Base-by-base conservation (phyloP, 2,888 invertebrate genomes). In the Nomada fabriciana region DNA sequence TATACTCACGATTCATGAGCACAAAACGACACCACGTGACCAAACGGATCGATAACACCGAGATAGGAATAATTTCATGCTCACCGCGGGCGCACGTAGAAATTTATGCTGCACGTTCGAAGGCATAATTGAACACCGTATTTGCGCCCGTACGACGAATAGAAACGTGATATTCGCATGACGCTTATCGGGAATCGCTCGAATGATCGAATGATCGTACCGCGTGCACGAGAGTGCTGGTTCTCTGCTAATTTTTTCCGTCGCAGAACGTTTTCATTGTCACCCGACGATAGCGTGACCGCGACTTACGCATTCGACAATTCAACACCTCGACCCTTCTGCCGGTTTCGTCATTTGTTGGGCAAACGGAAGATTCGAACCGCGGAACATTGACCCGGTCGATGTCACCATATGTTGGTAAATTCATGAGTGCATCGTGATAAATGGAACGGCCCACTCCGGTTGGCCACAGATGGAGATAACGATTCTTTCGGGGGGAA, bases 41-140 rank as follows among this genome's bases (percentile, higher is more conserved):
- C 72, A 76, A 65, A 60, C 36, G 53, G 67, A 69, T 84, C 67
- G 78, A 82, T 84, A 84, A 80, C 64, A 47, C 50, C 10, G 53
- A 72, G 67, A 74, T 65, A 50, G 20, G 29, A 74, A 57, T 67
- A 78, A 61, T 69, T 57, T 10, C 50, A 67, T 57, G n/a, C 53
- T 2, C 13, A 23, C 36, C 7, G 5, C 5, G 13, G 13, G 55
- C n/a, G 13, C 53, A 10, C 13, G 64, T 36, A 50, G n/a, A 53
- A 61, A 52, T 47, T 50, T 11, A 5, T 20, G 42, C 15, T 52
- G 18, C 42, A 7, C 23, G 18, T 29, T 43, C 36, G 23, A 61
- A 20, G 42, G 36, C 23, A 50, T 52, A 67, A 69, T 69, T 69
- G 2, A 47, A 69, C n/a, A 13, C 55, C 43, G 59, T 61, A 20